phyloP scores from a whole-genome alignment of 2,888 invertebrate species.

The Andrena haemorrhoa region DNA sequence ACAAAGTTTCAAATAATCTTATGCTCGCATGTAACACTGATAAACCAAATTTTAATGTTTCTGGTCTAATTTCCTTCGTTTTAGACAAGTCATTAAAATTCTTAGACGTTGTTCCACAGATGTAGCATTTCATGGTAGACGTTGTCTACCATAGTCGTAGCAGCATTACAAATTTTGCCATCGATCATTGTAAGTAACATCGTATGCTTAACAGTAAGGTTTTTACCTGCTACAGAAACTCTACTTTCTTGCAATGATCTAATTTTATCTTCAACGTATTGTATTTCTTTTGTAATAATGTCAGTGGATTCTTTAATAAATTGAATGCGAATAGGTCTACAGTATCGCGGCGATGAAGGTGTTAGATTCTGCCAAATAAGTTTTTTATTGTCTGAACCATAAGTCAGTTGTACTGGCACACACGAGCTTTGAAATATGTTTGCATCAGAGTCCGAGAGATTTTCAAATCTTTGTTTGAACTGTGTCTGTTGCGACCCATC shows the following conservation, averaged over 20 bases:
- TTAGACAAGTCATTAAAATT: slow-evolving; percentile 19
- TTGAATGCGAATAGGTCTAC: not conserved
- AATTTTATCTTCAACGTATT: not conserved
- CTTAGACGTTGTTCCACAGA: slow-evolving; percentile 20
- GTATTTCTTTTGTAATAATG: not conserved
- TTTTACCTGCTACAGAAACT: not conserved
- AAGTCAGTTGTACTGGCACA: not conserved
- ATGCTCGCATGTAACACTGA: slow-evolving; percentile 65
- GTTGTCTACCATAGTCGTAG: not conserved
- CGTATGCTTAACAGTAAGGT: not conserved
- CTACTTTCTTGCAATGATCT: not conserved
- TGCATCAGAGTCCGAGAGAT: not conserved
- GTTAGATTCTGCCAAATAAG: slow-evolving; percentile 13
- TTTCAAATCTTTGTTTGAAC: slow-evolving; percentile 11
- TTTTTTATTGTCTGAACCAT: not conserved
- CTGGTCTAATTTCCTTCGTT: slow-evolving; percentile 16
- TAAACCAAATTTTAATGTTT: slow-evolving; percentile 48
- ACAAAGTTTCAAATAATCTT: slow-evolving; percentile 55
- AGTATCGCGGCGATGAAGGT: slow-evolving; percentile 6
- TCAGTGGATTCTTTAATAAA: slow-evolving; percentile 1
- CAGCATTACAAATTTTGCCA: slow-evolving; percentile 35
- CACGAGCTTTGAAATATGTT: not conserved
- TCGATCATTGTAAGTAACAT: slow-evolving; percentile 34
- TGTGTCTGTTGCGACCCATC: slow-evolving; percentile 1
- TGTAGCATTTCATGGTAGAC: slow-evolving; percentile 35